These are phyloP conservation scores for Toxostoma redivivum DNA, from an alignment of 2,113 vertebrate genomes.

Conservation along the genomic window DNA sequence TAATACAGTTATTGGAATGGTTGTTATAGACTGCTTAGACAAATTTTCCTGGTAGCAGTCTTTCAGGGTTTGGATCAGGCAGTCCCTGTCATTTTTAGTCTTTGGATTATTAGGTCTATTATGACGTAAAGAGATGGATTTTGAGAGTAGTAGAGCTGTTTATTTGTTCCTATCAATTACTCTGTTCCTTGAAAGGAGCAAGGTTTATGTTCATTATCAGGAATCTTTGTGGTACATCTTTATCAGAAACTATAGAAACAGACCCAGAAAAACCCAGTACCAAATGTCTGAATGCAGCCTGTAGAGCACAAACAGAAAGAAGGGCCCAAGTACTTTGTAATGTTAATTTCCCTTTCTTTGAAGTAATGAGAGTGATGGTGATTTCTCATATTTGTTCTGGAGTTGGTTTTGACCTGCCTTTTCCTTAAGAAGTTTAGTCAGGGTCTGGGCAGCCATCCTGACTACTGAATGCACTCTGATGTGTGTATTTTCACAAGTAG, in stretches of 20 bases:
- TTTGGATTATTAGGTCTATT: neutral
- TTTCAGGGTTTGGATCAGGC: neutral
- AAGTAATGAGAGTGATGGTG: neutral
- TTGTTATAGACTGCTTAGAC: neutral
- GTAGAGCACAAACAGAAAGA: neutral
- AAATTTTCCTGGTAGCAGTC: neutral
- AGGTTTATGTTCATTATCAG: neutral
- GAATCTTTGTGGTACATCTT: neutral
- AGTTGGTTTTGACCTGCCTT: neutral
- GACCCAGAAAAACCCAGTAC: neutral
- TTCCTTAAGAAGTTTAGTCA: neutral
- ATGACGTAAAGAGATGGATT: neutral
- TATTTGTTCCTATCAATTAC: neutral
- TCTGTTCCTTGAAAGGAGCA: neutral
- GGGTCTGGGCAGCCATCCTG: neutral
- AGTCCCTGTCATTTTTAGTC: neutral
- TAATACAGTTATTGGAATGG: neutral
- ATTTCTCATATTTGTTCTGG: neutral
- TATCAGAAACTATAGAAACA: neutral
- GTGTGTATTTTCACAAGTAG: neutral
- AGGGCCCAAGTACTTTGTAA: fast-evolving
- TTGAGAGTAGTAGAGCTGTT: neutral
- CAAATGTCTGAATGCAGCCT: neutral
- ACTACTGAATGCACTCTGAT: neutral
- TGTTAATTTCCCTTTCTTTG: neutral